Evolutionary conservation across 2,888 invertebrate genomes (phyloP), one percentile per base, ranked within the genome.

Genomic region (Tinea pellionella): DNA sequence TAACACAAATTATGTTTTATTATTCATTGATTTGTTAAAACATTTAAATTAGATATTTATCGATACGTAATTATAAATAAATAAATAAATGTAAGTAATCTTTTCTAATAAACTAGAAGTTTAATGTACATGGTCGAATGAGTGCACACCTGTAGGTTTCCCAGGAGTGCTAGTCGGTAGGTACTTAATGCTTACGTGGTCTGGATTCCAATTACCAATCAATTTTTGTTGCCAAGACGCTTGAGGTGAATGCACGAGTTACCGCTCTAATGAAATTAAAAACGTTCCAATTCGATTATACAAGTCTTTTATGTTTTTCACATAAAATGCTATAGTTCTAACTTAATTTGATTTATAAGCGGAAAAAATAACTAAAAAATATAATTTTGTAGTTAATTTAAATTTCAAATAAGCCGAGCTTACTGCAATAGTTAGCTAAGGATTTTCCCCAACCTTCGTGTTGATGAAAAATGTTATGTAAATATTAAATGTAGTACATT

Each of bases 181-280:
- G 29, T 57, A 15, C 57, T 57, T 57, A 57, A 57, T 57, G 32
- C 57, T 16, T 57, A 57, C 57, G 57, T 57, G 57, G 57, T 57
- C 57, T 57, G 57, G 32, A 15, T 57, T 32, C 30, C 57, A 32
- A 57, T 57, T 32, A 32, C 30, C 30, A 57, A 57, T 57, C 57
- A 57, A 57, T 57, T 57, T 57, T 57, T 57, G 32, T 32, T 57
- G 53, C 53, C 53, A 53, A 53, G 53, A 53, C 19, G 19, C 24
- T 12, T 18, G 53, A 53, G 53, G 53, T 53, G 53, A 53, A 24
- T 53, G 53, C 53, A 53, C 53, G 53, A 53, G 53, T 53, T 53
- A 53, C 53, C 4, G 24, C 24, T 6, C 19, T 53, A 53, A 53
- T 53, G 53, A 53, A 53, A 53, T 53, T 53, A 24, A 53, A 53